phyloP scores from a whole-genome alignment of 2,797 vertebrate genomes.

The Geotrypetes seraphini region DNA sequence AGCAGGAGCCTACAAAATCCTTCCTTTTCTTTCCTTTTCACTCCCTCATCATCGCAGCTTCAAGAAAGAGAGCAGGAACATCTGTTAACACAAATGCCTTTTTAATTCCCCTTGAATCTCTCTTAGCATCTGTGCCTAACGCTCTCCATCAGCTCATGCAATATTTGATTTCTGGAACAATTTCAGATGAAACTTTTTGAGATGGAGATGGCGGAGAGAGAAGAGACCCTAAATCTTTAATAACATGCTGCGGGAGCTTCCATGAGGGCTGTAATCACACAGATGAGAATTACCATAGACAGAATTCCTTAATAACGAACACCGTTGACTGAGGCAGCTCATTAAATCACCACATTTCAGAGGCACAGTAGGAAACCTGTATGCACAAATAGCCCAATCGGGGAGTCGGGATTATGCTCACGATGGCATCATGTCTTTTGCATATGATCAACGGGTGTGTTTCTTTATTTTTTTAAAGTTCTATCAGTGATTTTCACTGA shows the following conservation, averaged over 20 bases:
- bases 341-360: slow-evolving; percentile 53
- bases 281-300: slow-evolving; percentile 21
- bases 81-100: slow-evolving; percentile 45
- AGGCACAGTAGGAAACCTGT: slow-evolving; percentile 50
- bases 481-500: slow-evolving; percentile 27
- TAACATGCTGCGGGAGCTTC: slow-evolving; percentile 23
- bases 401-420: slow-evolving; percentile 47
- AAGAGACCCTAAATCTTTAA: slow-evolving; percentile 32
- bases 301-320: slow-evolving; percentile 42
- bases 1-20: no score
- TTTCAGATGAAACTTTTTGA: slow-evolving; percentile 29
- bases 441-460: slow-evolving; percentile 39
- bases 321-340: slow-evolving; percentile 54
- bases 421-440: slow-evolving; percentile 47
- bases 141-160: slow-evolving; percentile 27
- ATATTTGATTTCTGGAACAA: slow-evolving; percentile 39
- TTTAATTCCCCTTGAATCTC: slow-evolving; percentile 33
- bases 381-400: slow-evolving; percentile 57
- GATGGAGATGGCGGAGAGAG: slow-evolving; percentile 9
- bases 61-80: slow-evolving; percentile 36
- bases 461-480: no score
- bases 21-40: no score
- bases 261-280: slow-evolving; percentile 5
- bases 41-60: background rate
- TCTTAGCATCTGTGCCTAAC: slow-evolving; percentile 33